Conservation (phyloP, 1,140 invertebrate species). For the Cylas formicarius region DNA sequence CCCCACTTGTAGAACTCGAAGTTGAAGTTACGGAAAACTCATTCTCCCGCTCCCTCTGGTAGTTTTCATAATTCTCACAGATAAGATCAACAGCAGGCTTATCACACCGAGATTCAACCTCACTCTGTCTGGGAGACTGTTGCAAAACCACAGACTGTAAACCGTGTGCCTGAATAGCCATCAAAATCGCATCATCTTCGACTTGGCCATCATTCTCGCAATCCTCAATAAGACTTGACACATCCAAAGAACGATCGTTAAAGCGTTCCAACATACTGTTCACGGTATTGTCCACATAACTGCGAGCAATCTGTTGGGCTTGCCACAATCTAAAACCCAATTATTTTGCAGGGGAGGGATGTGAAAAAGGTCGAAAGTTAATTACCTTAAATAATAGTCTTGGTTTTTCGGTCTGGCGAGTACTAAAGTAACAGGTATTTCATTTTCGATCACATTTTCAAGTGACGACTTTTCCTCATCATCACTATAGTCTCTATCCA, state of each 20-base stretch:
- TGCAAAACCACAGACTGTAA: conserved; percentile 40
- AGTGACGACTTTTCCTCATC: conserved; percentile 16
- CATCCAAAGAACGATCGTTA: conserved; percentile 47
- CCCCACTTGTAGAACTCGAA: conserved; percentile 12
- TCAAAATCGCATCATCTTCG: conserved; percentile 58
- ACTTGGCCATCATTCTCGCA: conserved; percentile 49
- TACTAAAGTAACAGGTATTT: conserved; percentile 33
- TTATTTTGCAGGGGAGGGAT: background rate
- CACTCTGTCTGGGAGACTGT: conserved; percentile 10
- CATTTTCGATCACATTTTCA: conserved; percentile 29
- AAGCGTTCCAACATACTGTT: conserved; percentile 60
- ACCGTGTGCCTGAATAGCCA: conserved; percentile 57
- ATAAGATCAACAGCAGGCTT: too few species aligned
- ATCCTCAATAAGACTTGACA: conserved; percentile 48
- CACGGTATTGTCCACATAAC: conserved; percentile 64
- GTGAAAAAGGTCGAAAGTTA: background rate
- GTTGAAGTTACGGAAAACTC: conserved; percentile 7
- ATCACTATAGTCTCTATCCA: conserved; percentile 27
- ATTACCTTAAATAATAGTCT: conserved; percentile 45
- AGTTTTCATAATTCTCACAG: conserved; percentile 21
- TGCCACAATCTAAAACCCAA: conserved; percentile 50
- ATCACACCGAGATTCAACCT: conserved; percentile 5
- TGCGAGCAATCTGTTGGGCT: conserved; percentile 59
- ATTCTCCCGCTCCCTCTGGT: conserved; percentile 22
- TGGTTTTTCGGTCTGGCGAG: conserved; percentile 36